These are phyloP conservation scores for Amaurobius ferox DNA, from an alignment of 2,888 invertebrate genomes.

Conservation along the genomic window DNA sequence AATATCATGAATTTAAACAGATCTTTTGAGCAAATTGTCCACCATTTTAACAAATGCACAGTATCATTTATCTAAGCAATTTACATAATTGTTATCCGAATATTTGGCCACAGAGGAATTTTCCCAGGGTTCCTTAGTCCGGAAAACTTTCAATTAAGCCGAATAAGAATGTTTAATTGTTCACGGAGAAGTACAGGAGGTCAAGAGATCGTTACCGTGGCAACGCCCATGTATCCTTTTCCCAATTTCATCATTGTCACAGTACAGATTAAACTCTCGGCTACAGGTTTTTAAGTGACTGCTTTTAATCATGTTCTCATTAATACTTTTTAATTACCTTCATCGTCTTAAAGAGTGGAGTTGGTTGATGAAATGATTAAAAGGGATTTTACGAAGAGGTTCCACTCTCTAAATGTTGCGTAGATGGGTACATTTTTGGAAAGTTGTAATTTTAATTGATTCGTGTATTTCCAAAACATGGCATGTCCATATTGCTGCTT, in stretches of 20 bases:
- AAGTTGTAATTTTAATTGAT: too few relatives aligned
- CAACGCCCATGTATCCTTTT: neutral
- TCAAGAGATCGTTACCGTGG: constrained; percentile 52
- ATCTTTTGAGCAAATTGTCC: too few relatives aligned
- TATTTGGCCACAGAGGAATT: neutral
- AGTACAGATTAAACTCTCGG: constrained; percentile 13
- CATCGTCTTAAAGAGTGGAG: constrained; percentile 61
- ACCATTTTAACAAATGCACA: too few relatives aligned
- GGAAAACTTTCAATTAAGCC: constrained; percentile 34
- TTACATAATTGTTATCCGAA: neutral
- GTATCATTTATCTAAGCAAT: too few relatives aligned
- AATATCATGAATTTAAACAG: too few relatives aligned
- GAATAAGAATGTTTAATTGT: constrained; percentile 10
- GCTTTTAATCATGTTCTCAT: constrained; percentile 67
- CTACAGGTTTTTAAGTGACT: constrained; percentile 15
- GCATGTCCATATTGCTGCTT: too few relatives aligned
- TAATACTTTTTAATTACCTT: constrained; percentile 68
- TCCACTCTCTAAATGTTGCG: neutral
- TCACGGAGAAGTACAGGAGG: constrained; percentile 17
- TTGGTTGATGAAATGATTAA: constrained; percentile 13
- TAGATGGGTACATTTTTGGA: too few relatives aligned
- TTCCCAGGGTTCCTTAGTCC: neutral
- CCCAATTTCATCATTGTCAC: constrained; percentile 36
- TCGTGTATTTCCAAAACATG: too few relatives aligned
- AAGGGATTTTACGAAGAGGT: neutral